Base-by-base conservation (phyloP, 2,888 invertebrate genomes). In the Chloromyia formosa region DNA sequence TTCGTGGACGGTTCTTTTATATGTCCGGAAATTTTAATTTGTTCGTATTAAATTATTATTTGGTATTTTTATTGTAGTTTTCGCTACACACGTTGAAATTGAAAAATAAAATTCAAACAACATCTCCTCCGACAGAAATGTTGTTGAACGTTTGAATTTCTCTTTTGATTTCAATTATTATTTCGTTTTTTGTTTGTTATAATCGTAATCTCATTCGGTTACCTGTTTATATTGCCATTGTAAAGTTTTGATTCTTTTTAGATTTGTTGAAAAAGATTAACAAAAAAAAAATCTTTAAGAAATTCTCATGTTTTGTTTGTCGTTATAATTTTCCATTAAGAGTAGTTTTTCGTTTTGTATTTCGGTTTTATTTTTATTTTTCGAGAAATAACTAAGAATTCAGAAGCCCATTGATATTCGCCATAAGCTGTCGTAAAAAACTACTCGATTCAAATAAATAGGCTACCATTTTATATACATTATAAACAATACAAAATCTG, bases 291-390 rank as follows among this genome's bases (percentile, higher is more conserved):
- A 42, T 61, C 42, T 16, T 56, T 56, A 56, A 64, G 66, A 16
- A 61, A 60, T 49, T 62, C 45, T 58, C 20, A 71, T 45, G 66
- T 66, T 66, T 62, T 62, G 62, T 62, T 62, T 62, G 62, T 62
- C 40, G 40, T 62, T 62, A 40, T 35, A 40, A 62, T 16, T 18
- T 22, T 62, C 23, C 23, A 5, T 1, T 2, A 16, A 16, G 5
- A 62, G 62, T 62, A n/a, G 2, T 23, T 14, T 56, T 56, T 60
- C 5, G 23, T 20, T 60, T 62, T 62, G 35, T 16, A 10, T 62
- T 62, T 62, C 49, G 16, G 12, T n/a, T 49, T 2, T 49, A 49
- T n/a, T n/a, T n/a, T n/a, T n/a, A n/a, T n/a, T n/a, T n/a, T n/a
- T n/a, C n/a, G 20, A 20, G 56, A 20, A 20, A 53, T 20, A 56